Evolutionary conservation across 2,797 vertebrate species (phyloP).

Genomic region (Halcyon smyrnensis): DNA sequence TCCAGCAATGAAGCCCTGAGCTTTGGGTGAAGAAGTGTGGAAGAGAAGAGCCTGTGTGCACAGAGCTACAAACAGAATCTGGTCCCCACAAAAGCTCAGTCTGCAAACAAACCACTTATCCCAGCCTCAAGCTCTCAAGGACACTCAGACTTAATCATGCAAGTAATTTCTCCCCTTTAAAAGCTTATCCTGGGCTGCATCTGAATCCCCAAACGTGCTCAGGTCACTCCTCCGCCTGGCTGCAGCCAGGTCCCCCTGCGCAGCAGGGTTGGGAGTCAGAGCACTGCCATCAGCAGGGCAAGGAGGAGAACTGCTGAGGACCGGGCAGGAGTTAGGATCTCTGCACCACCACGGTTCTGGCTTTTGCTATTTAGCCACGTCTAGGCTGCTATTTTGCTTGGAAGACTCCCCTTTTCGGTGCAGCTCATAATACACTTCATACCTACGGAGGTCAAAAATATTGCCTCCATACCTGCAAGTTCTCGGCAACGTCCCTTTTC

Average conservation of each 20-base stretch:
- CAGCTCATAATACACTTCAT: accelerated
- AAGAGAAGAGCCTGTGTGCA: neutral
- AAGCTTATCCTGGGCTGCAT: neutral
- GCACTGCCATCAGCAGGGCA: conserved; percentile 56
- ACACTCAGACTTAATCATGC: neutral
- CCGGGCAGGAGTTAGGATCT: accelerated
- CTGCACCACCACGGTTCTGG: accelerated
- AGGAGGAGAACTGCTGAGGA: neutral
- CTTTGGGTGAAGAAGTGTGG: accelerated
- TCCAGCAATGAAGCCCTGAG: accelerated
- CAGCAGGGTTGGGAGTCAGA: neutral
- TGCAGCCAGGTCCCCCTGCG: neutral
- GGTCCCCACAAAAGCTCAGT: neutral
- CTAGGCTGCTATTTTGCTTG: neutral
- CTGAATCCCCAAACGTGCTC: accelerated
- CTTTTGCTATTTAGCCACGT: neutral
- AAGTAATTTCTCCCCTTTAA: accelerated
- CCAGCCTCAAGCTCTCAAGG: accelerated
- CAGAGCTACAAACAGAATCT: neutral
- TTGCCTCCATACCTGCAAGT: neutral
- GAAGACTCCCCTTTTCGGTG: neutral
- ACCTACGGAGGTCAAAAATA: neutral
- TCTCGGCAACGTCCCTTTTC: neutral
- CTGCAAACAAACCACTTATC: neutral
- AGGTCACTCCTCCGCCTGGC: neutral